A percentile compares a stretch with the other conserved stretches of the same genome.
These are phyloP conservation scores for Beroe ovata DNA, from an alignment of 37 sponge, comb jelly and placozoan species.

Conservation along the genomic window DNA sequence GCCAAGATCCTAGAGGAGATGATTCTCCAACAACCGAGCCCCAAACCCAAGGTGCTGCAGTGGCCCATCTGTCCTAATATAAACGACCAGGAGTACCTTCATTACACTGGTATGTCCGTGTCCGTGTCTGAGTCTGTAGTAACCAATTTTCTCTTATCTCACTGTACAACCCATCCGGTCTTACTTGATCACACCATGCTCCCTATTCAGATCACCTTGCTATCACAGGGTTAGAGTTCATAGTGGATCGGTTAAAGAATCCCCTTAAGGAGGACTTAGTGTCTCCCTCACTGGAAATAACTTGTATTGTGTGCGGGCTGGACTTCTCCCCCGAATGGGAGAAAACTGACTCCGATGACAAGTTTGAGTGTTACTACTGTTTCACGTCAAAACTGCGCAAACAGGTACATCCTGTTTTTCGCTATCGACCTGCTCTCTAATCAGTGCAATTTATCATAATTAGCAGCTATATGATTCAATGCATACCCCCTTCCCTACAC, in stretches of 20 bases:
- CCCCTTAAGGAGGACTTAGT: background rate
- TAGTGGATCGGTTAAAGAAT: conserved; percentile 49
- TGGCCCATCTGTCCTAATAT: conserved; percentile 65
- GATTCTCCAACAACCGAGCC: conserved; percentile 65
- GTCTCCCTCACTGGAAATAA: conserved; percentile 38
- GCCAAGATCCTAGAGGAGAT: conserved; percentile 66
- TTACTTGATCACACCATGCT: background rate
- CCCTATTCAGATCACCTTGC: background rate
- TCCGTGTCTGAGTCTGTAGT: too few relatives aligned
- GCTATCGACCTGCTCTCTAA: too few relatives aligned
- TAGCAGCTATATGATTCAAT: too few relatives aligned
- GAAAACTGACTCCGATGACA: conserved; percentile 54
- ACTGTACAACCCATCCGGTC: too few relatives aligned
- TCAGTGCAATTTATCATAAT: too few relatives aligned
- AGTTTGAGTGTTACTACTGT: conserved; percentile 66
- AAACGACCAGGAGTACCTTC: conserved; percentile 64
- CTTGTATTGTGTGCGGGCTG: conserved; percentile 44
- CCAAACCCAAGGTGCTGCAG: conserved; percentile 65
- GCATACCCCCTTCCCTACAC: background rate
- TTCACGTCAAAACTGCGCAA: conserved; percentile 61
- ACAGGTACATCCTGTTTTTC: conserved; percentile 1
- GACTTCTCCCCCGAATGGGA: conserved; percentile 67
- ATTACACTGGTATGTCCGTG: conserved; percentile 47
- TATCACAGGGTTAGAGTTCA: conserved; percentile 50
- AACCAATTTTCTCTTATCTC: too few relatives aligned